phyloP scores from a whole-genome alignment of 1,140 invertebrate genomes.

The Bactericera cockerelli region DNA sequence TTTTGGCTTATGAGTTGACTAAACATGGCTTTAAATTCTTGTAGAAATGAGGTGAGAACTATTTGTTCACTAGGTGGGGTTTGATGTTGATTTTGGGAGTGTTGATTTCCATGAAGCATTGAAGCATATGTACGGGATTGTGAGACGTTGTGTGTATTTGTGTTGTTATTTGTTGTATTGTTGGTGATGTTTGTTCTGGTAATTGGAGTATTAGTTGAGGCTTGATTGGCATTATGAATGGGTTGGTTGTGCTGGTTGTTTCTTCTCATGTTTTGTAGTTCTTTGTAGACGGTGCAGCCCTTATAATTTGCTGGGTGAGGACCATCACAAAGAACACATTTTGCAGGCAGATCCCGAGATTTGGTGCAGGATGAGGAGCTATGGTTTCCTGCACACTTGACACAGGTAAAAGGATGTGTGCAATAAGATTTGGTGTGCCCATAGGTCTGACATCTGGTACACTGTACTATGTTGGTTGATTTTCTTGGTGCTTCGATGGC shows the following conservation, averaged over 20 bases:
- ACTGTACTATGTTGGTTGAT: not conserved
- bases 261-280: not conserved
- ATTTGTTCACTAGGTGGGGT: no score
- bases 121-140: not conserved
- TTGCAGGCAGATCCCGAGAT: not conserved
- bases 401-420: not conserved
- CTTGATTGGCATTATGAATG: not conserved
- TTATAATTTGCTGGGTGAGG: no score
- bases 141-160: not conserved
- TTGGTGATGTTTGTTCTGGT: not conserved
- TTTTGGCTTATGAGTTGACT: no score
- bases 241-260: not conserved
- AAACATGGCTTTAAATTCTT: conserved; percentile 1
- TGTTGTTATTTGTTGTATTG: not conserved
- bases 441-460: no score
- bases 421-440: not conserved
- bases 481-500: not conserved
- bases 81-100: not conserved
- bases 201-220: not conserved
- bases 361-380: not conserved
- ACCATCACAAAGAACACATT: no score
- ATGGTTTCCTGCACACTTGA: not conserved
- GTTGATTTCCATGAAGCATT: not conserved
- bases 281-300: not conserved
- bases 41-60: not conserved